phyloP scores from a whole-genome alignment of 2,888 invertebrate genomes.

The Biston stratarius region DNA sequence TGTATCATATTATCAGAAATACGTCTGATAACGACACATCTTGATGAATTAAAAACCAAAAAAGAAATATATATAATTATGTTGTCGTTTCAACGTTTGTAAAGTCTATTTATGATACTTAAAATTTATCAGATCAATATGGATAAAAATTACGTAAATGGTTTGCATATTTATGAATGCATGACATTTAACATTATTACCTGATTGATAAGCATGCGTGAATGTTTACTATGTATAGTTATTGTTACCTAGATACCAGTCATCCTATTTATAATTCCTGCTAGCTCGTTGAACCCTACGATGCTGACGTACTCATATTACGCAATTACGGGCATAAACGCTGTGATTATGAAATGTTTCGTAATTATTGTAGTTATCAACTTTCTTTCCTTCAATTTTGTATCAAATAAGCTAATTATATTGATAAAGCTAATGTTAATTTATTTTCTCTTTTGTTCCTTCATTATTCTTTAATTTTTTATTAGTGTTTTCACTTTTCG shows the following conservation, averaged over 20 bases:
- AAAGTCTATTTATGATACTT: too few relatives aligned
- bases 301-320: constrained; percentile 20
- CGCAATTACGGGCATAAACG: constrained; percentile 28
- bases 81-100: too few relatives aligned
- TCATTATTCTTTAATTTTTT: neutral
- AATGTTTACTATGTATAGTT: constrained; percentile 44
- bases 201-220: constrained; percentile 41
- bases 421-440: neutral
- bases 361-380: constrained; percentile 41
- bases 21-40: too few relatives aligned
- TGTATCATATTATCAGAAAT: too few relatives aligned
- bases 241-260: constrained; percentile 51
- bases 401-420: constrained; percentile 1
- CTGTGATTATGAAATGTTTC: constrained; percentile 44
- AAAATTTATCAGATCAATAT: too few relatives aligned
- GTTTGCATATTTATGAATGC: too few relatives aligned
- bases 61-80: too few relatives aligned
- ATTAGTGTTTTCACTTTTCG: constrained; percentile 4
- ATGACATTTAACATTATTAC: constrained; percentile 42
- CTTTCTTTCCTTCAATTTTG: constrained; percentile 1
- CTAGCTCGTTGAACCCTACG: constrained; percentile 53
- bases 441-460: neutral
- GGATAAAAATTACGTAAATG: too few relatives aligned
- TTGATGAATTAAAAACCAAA: too few relatives aligned
- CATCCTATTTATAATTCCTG: constrained; percentile 57